These are phyloP conservation scores for Lophius piscatorius DNA, from an alignment of 2,113 vertebrate species.

Conservation along the genomic window DNA sequence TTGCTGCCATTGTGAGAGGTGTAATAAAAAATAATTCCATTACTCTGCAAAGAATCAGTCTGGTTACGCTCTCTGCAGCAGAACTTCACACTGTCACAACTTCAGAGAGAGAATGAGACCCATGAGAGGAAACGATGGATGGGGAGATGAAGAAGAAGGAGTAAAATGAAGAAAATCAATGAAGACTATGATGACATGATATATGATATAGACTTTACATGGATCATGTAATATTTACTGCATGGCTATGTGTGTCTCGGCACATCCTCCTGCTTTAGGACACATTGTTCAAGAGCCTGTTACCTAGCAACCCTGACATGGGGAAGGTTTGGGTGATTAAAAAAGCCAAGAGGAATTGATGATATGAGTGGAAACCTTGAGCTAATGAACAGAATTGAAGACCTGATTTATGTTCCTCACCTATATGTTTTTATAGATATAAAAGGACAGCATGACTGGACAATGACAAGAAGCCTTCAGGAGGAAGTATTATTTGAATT, in stretches of 20 bases:
- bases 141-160: constrained; percentile 1
- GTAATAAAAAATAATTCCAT: constrained; percentile 8
- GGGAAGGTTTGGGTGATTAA: constrained; percentile 75
- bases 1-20: constrained; percentile 10
- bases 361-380: constrained; percentile 49
- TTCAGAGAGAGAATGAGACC: constrained; percentile 11
- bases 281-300: constrained; percentile 69
- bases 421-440: too few relatives aligned
- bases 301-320: constrained; percentile 78
- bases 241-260: constrained; percentile 22
- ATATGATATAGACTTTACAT: constrained; percentile 18
- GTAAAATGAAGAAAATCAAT: constrained; percentile 2
- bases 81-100: constrained; percentile 25
- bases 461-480: too few relatives aligned
- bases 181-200: not conserved
- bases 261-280: constrained; percentile 55
- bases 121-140: not conserved
- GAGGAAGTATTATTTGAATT: too few relatives aligned
- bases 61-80: constrained; percentile 46
- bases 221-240: constrained; percentile 3
- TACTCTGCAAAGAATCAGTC: not conserved
- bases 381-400: constrained; percentile 48
- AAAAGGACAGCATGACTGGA: too few relatives aligned
- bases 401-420: too few relatives aligned
- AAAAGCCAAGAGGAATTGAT: constrained; percentile 77